phyloP scores from a whole-genome alignment of 1,140 invertebrate species.

The Lethrus apterus region DNA sequence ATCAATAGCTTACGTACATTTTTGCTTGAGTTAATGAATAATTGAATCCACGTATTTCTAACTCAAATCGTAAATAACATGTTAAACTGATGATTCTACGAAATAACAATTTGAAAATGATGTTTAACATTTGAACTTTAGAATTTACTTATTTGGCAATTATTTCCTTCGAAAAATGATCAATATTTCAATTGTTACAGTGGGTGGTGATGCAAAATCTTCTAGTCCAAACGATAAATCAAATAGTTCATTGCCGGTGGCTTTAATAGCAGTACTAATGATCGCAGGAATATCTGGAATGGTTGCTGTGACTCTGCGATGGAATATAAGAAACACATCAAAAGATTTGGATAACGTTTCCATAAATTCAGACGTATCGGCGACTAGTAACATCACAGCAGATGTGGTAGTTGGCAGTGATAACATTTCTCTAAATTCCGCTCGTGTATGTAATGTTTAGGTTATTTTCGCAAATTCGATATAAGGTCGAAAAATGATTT shows the following conservation, averaged over 20 bases:
- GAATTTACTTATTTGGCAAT: background rate
- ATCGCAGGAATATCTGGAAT: slow-evolving; percentile 34
- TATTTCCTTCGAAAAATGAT: background rate
- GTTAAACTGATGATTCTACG: too few species aligned
- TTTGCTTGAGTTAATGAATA: too few species aligned
- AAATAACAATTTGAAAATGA: slow-evolving; percentile 20
- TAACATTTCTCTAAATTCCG: too few species aligned
- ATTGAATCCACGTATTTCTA: too few species aligned
- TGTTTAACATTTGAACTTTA: background rate
- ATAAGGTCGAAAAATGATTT: too few species aligned
- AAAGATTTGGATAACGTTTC: slow-evolving; percentile 32
- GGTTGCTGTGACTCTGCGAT: slow-evolving; percentile 27
- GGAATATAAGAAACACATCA: slow-evolving; percentile 21
- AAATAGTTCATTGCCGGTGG: slow-evolving; percentile 31
- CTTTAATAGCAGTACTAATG: slow-evolving; percentile 31
- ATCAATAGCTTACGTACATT: too few species aligned
- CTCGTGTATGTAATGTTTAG: too few species aligned
- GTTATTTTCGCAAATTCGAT: too few species aligned
- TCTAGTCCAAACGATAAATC: background rate
- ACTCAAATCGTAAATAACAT: too few species aligned
- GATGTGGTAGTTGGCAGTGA: too few species aligned
- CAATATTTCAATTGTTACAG: background rate
- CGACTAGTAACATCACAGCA: slow-evolving; percentile 31
- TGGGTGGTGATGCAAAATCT: background rate
- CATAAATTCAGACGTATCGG: slow-evolving; percentile 30